phyloP scores from a whole-genome alignment of 2,888 invertebrate species.

The Molorchus minor region DNA sequence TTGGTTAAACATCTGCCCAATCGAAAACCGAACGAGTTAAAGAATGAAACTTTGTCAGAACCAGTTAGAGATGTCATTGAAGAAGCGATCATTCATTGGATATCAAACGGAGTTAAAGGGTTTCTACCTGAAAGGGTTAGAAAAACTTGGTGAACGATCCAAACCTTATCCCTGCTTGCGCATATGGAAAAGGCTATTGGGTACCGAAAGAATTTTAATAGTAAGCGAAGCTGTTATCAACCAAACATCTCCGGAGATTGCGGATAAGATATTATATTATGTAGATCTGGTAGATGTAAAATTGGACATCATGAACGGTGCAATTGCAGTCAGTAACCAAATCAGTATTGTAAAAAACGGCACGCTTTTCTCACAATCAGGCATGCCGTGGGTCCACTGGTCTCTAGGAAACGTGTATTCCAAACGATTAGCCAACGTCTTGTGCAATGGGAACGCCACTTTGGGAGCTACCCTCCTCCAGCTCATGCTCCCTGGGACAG shows the following conservation, averaged over 20 bases:
- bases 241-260: constrained; percentile 62
- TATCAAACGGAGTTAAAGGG: constrained; percentile 85
- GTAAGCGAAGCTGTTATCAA: constrained; percentile 69
- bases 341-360: constrained; percentile 69
- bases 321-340: constrained; percentile 67
- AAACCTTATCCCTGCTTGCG: constrained; percentile 69
- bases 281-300: constrained; percentile 79
- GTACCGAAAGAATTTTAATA: constrained; percentile 72
- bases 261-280: constrained; percentile 70
- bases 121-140: constrained; percentile 85
- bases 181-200: constrained; percentile 75
- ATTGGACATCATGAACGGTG: constrained; percentile 69
- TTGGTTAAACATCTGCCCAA: constrained; percentile 60
- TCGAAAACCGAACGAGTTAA: constrained; percentile 27
- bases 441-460: constrained; percentile 69
- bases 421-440: constrained; percentile 68
- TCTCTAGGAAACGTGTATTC: constrained; percentile 74
- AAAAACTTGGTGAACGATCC: constrained; percentile 71
- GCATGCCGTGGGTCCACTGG: constrained; percentile 84
- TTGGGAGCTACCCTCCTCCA: constrained; percentile 77
- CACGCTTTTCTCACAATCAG: constrained; percentile 68
- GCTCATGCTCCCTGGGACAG: constrained; percentile 85
- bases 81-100: constrained; percentile 73
- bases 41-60: constrained; percentile 35
- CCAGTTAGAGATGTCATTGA: constrained; percentile 63